Evolutionary conservation across 2,888 invertebrate genomes (phyloP), one percentile per base, ranked within the genome.

Genomic region (Tipula unca): DNA sequence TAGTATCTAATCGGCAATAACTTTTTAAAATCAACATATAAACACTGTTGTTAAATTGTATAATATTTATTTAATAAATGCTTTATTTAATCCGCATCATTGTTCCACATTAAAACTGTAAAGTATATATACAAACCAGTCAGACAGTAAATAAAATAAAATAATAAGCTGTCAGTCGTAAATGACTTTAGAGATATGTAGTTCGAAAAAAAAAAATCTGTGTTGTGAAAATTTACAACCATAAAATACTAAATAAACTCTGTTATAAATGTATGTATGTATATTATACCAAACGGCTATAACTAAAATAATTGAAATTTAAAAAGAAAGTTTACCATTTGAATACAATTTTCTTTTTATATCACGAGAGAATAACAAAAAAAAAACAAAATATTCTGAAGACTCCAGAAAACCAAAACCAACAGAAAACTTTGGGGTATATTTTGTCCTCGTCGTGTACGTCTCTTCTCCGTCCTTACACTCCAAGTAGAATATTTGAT

Each of bases 101-200:
- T 69, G 25, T 69, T 69, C 25, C 69, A n/a, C 8, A 69, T 69
- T 25, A 10, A 25, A 69, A 25, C 69, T 69, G 69, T 8, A 69
- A 25, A 25, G 0, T 17, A 17, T 48, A 25, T 69, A 25, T 69
- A 69, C 3, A 25, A 69, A 69, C 20, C 69, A 69, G 69, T 69
- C 69, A 69, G 69, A 69, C 69, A 69, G 69, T 69, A 69, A 69
- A 69, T 69, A 69, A 69, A 20, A 69, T 69, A 69, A 69, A 69
- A 69, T 69, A 69, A 69, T 69, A 69, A 69, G 25, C 69, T 69
- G 69, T 25, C 69, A 69, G 69, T 69, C 25, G 69, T 69, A 69
- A 69, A 69, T 20, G 20, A 69, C 20, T 25, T 25, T 69, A 69
- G 25, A 69, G 25, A 69, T 25, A 10, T 25, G 5, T 17, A 48